A percentile compares a stretch with the other conserved stretches of the same genome.
phyloP scores from a whole-genome alignment of 2,113 vertebrate species.

The Sphyrna mokarran region DNA sequence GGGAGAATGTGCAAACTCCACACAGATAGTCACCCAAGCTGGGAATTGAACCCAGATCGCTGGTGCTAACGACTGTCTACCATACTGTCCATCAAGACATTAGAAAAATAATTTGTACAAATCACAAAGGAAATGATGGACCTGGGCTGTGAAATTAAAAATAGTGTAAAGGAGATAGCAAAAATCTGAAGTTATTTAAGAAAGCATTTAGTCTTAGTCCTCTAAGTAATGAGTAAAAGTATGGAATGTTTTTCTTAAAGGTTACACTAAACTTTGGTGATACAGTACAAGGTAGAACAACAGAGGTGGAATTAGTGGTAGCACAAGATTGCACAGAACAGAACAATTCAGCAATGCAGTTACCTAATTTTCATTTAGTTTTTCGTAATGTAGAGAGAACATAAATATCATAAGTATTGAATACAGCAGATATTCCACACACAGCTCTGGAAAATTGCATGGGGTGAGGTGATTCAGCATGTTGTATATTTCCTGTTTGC shows the following conservation, averaged over 20 bases:
- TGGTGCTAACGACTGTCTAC: too few relatives aligned
- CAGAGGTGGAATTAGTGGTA: background rate
- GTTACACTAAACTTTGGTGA: background rate
- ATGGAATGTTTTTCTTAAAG: background rate
- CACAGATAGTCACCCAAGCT: too few relatives aligned
- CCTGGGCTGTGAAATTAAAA: slow-evolving; percentile 4
- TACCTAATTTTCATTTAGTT: background rate
- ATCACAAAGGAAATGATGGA: background rate
- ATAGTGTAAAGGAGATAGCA: background rate
- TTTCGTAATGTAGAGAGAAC: background rate
- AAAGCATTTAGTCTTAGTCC: background rate
- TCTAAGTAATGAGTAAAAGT: background rate
- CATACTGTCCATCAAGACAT: background rate
- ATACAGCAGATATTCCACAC: too few relatives aligned
- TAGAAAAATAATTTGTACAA: background rate
- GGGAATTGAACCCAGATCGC: too few relatives aligned
- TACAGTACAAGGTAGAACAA: background rate
- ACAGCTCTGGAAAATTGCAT: too few relatives aligned
- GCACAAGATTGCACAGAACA: background rate
- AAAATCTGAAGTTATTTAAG: background rate
- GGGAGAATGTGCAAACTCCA: too few relatives aligned
- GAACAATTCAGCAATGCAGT: background rate
- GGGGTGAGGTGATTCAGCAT: too few relatives aligned
- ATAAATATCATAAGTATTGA: too few relatives aligned
- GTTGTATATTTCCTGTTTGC: too few relatives aligned